These are phyloP conservation scores for Saccopteryx leptura DNA, from an alignment of 2,113 vertebrate species.

Conservation along the genomic window DNA sequence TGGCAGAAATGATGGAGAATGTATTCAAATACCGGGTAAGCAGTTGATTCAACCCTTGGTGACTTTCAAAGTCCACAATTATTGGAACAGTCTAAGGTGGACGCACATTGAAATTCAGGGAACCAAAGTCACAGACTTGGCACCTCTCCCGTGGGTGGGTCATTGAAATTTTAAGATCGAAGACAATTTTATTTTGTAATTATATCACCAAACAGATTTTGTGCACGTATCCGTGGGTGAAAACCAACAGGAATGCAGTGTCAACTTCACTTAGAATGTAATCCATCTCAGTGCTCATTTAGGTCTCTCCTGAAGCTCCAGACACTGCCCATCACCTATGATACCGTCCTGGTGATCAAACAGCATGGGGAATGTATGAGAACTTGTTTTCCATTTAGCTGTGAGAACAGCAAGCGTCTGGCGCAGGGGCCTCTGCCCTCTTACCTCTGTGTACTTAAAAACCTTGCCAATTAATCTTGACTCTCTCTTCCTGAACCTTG, in stretches of 20 bases:
- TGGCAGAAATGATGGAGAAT: background rate
- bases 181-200: conserved; percentile 50
- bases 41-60: background rate
- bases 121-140: conserved; percentile 35
- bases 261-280: conserved; percentile 31
- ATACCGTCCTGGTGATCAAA: background rate
- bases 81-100: background rate
- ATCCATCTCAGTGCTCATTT: conserved; percentile 49
- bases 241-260: background rate
- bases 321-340: background rate
- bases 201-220: background rate
- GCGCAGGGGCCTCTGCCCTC: background rate
- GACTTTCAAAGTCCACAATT: background rate
- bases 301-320: conserved; percentile 29
- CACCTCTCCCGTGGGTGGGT: background rate
- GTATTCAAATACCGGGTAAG: background rate
- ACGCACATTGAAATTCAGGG: background rate
- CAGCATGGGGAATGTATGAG: background rate
- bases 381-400: conserved; percentile 26
- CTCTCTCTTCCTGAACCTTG: conserved; percentile 34
- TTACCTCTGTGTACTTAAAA: background rate
- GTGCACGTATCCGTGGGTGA: background rate
- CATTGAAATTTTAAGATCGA: background rate
- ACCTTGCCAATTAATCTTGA: conserved; percentile 54
- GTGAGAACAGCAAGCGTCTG: conserved; percentile 31